Percentiles rank a stretch among this genome's conserved stretches.
These are phyloP conservation scores for Ammodytes marinus DNA, from an alignment of 2,113 vertebrate species.

Conservation along the genomic window DNA sequence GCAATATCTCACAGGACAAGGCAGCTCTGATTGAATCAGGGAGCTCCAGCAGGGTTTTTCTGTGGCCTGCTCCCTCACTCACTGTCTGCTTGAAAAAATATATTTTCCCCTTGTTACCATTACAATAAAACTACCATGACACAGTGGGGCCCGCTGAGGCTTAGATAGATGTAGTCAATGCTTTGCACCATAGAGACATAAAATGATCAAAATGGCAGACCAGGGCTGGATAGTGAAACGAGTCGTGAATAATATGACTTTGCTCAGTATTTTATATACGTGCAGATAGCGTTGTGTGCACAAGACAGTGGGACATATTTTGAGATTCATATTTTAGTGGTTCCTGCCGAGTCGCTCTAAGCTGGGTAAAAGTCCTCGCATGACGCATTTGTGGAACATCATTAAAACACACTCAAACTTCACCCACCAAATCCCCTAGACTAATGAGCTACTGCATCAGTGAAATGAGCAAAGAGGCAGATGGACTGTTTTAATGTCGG, in stretches of 20 bases:
- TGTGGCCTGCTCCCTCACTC: background rate
- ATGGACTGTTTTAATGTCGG: background rate
- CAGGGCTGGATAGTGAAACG: background rate
- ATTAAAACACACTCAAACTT: background rate
- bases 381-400: background rate
- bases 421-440: background rate
- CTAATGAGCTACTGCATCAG: background rate
- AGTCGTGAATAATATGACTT: background rate
- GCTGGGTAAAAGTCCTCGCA: background rate
- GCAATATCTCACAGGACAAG: constrained; percentile 7
- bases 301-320: background rate
- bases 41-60: constrained; percentile 1
- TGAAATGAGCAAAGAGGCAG: background rate
- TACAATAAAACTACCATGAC: background rate
- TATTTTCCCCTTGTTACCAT: background rate
- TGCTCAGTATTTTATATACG: background rate
- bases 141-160: background rate
- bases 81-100: background rate
- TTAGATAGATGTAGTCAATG: background rate
- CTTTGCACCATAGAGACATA: background rate
- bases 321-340: background rate
- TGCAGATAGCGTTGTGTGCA: background rate
- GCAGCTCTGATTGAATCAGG: constrained; percentile 12
- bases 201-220: background rate
- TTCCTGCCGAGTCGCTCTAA: no score